These are phyloP conservation scores for Trachelipus rathkii DNA, from an alignment of 1,140 invertebrate species.

Conservation along the genomic window DNA sequence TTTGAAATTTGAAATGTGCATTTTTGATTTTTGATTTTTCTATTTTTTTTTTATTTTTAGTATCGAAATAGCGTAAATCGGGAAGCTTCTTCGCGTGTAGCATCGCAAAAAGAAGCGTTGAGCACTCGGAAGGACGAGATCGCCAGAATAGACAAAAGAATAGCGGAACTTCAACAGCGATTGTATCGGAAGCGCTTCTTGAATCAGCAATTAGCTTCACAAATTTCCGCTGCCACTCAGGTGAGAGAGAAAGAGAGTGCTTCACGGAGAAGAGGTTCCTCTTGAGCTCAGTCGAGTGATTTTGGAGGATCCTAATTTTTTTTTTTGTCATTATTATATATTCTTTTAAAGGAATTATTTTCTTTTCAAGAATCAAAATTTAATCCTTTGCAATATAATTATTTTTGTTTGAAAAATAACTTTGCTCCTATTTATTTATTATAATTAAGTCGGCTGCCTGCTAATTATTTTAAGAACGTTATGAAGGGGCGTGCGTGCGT, in stretches of 20 bases:
- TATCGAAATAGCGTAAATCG: conserved; percentile 93
- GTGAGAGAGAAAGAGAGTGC: neutral
- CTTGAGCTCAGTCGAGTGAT: neutral
- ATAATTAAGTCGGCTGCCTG: too few species aligned
- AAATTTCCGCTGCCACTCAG: conserved; percentile 56
- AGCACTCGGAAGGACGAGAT: conserved; percentile 83
- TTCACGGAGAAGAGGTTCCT: neutral
- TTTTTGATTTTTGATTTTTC: too few species aligned
- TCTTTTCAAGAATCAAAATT: too few species aligned
- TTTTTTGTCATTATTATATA: neutral
- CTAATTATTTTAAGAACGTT: too few species aligned
- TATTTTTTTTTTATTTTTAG: conserved; percentile 55
- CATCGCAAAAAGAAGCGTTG: conserved; percentile 78
- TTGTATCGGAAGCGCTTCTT: conserved; percentile 79
- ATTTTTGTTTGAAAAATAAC: too few species aligned
- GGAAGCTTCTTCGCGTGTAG: conserved; percentile 81
- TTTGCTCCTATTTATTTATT: too few species aligned
- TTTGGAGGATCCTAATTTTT: neutral
- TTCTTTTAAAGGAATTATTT: too few species aligned
- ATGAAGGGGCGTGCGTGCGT: too few species aligned
- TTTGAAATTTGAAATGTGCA: too few species aligned
- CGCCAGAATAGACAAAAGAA: conserved; percentile 81
- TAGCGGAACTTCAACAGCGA: conserved; percentile 85
- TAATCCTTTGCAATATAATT: too few species aligned
- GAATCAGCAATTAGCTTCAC: conserved; percentile 76